Base-by-base conservation (phyloP, 2,113 vertebrate genomes). In the Saccopteryx bilineata region DNA sequence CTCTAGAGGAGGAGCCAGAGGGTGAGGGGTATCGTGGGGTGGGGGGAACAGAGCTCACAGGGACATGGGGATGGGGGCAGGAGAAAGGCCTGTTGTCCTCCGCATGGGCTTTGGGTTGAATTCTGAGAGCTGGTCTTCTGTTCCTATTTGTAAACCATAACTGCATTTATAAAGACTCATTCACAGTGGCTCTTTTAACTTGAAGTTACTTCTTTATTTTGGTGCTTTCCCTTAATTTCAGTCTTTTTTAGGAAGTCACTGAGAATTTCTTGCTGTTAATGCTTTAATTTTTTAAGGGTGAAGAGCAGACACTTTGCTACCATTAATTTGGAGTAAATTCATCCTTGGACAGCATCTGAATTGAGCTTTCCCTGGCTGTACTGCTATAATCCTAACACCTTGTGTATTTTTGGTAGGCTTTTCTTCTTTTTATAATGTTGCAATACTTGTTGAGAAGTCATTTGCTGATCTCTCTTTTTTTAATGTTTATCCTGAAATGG, bases 331-430 rank as follows among this genome's bases (percentile, higher is more conserved):
- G 33, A 33, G 1, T 9, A 1, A 0, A 0, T 14, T 31, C 17
- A 48, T 33, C 11, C 58, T 65, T 39, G 26, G 0, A 1, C 15
- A 4, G 8, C 9, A 21, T 7, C 2, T 10, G 0, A 10, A 74
- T 14, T 4, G 18, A 7, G 60, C 10, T 23, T 28, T 7, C n/a
- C 50, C 56, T 63, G 0, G 5, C 5, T 5, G 5, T 13, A 1
- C 46, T 12, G 7, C 12, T 10, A 0, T 46, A 14, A 0, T 14
- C 9, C 28, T 5, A 9, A 31, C 17, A 23, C 23, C 9, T 4
- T 12, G n/a, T 10, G 24, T 15, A 19, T 17, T 60, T 23, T 23
- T 9, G 31, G 18, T 21, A 13, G 24, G 7, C 48, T 33, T 60
- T 2, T 39, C 11, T 50, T 75, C 11, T 23, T 56, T 31, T 60